Conservation (phyloP, 2,888 invertebrate species). For the Heliconius ismenius region DNA sequence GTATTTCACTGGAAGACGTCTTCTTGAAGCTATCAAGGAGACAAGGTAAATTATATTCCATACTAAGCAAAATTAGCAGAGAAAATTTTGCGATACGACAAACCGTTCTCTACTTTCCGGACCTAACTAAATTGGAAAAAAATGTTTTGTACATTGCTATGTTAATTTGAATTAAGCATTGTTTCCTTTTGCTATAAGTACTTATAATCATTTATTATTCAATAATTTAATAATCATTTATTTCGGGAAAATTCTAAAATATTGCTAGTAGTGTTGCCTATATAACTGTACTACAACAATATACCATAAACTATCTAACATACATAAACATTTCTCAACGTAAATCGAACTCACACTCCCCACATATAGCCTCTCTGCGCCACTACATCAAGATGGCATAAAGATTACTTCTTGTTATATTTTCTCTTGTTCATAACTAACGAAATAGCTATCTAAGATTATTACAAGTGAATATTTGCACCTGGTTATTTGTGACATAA, state of each 20-base stretch:
- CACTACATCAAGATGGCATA: neutral
- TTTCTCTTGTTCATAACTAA: neutral
- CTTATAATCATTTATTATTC: too few species aligned
- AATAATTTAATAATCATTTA: too few species aligned
- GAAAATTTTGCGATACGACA: neutral
- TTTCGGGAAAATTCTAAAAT: too few species aligned
- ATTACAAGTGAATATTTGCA: neutral
- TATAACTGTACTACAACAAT: too few species aligned
- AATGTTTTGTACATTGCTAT: too few species aligned
- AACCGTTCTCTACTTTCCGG: neutral
- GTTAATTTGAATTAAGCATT: too few species aligned
- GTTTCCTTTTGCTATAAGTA: too few species aligned
- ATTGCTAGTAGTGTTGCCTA: too few species aligned
- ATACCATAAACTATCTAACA: too few species aligned
- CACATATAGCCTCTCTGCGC: neutral
- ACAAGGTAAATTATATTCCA: constrained; percentile 74
- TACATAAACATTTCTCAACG: neutral
- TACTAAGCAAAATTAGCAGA: neutral
- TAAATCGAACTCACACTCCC: neutral
- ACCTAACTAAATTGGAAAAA: too few species aligned
- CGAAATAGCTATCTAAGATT: neutral
- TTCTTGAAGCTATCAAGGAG: constrained; percentile 94
- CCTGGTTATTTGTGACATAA: neutral
- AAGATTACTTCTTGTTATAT: neutral
- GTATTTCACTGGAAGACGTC: constrained; percentile 93